Evolutionary conservation across 2,797 vertebrate species (phyloP), one percentile per base, ranked within the genome.

Genomic region (Dryobates pubescens): DNA sequence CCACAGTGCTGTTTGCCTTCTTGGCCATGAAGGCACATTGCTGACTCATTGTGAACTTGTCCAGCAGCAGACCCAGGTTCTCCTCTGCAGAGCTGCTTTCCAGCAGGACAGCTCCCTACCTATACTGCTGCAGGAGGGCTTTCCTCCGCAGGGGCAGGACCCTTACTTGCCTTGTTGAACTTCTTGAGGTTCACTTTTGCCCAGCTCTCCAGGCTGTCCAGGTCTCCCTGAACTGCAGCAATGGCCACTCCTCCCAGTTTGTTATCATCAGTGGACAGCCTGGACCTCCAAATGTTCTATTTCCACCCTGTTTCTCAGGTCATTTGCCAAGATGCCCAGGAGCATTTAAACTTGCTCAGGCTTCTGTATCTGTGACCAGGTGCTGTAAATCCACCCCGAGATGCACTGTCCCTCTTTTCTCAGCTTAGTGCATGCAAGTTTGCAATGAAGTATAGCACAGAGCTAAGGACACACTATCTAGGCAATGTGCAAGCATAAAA

Each of bases 401-500:
- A 75, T 72, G 19, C n/a, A 63, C 6, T 1, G 0, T 59, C 13
- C 32, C 19, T 63, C 27, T 68, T 74, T 80, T 74, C 85, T 20
- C 69, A 89, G 41, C 10, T 75, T 59, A 81, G 54, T 0, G 0
- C 38, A 2, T 57, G 59, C 83, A 70, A 58, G 38, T 88, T 94
- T 69, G 10, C 59, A 49, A 17, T 88, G 79, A 93, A 86, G 49
- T 38, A 80, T 70, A 92, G 63, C 68, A 38, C 30, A 63, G 24
- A 88, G 59, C 63, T 92, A 70, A 89, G 92, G 79, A 88, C 76
- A 81, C 67, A 72, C 73, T 72, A 34, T 45, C 75, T 87, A 89
- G 32, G n/a, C 79, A 88, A 67, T 81, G 26, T 59, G 90, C 38
- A 93, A 81, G 85, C 91, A 92, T 90, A 84, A 82, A 56, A 88